Conservation (phyloP, 1,140 invertebrate species). For the Phthorimaea operculella region DNA sequence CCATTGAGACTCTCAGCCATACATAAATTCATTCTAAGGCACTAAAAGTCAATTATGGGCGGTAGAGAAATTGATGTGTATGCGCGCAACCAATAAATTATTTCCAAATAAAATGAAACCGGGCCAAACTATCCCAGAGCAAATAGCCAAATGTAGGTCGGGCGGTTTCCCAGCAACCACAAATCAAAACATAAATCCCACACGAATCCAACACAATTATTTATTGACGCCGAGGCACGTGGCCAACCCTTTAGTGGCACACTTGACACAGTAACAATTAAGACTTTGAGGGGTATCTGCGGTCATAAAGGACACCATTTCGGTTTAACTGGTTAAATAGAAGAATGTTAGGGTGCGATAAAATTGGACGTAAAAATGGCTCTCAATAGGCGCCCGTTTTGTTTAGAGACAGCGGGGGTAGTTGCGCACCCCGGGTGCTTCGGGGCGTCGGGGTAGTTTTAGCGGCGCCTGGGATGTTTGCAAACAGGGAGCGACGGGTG, state of each 20-base stretch:
- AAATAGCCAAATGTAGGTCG: constrained; percentile 30
- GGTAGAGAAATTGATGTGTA: constrained; percentile 21
- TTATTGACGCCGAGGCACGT: constrained; percentile 19
- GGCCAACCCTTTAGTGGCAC: constrained; percentile 16
- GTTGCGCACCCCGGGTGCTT: neutral
- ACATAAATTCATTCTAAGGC: constrained; percentile 37
- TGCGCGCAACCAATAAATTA: constrained; percentile 19
- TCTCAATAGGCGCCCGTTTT: neutral
- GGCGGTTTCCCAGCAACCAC: constrained; percentile 30
- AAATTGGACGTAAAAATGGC: constrained; percentile 2
- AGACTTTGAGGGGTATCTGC: neutral
- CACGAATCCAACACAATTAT: constrained; percentile 22
- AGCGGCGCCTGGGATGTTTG: constrained; percentile 40
- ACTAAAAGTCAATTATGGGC: constrained; percentile 36
- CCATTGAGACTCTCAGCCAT: neutral
- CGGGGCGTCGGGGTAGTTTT: neutral
- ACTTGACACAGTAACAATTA: constrained; percentile 12
- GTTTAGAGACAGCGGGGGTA: neutral
- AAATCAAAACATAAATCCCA: constrained; percentile 32
- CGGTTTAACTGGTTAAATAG: constrained; percentile 5
- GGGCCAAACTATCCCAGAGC: constrained; percentile 22
- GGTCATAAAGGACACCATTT: constrained; percentile 6
- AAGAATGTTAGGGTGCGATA: constrained; percentile 8
- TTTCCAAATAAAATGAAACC: constrained; percentile 23
- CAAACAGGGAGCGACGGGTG: constrained; percentile 44